Evolutionary conservation across 2,113 vertebrate species (phyloP).

Genomic region (Uria lomvia): DNA sequence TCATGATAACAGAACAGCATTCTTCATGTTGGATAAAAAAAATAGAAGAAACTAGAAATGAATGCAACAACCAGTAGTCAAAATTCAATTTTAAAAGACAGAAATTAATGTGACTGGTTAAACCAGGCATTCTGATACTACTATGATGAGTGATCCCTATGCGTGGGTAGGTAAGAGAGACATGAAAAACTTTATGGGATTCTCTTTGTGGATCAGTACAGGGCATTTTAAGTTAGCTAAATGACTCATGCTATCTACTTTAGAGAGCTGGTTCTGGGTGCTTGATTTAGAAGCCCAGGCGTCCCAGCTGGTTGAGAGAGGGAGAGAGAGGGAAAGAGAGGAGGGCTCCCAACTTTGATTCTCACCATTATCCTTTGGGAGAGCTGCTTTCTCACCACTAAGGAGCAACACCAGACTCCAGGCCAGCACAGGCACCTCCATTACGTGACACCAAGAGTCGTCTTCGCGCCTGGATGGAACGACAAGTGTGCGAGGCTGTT

Average conservation of each 20-base stretch:
- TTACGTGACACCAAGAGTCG: neutral
- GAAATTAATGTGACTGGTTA: neutral
- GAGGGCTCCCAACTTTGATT: neutral
- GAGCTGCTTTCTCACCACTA: neutral
- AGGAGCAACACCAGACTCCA: neutral
- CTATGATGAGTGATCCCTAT: neutral
- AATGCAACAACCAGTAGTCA: neutral
- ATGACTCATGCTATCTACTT: constrained; percentile 15
- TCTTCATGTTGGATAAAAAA: neutral
- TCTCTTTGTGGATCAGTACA: neutral
- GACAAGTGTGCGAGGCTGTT: neutral
- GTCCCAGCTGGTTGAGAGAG: neutral
- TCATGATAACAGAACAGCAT: neutral
- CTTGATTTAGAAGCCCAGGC: constrained; percentile 19
- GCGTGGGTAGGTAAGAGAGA: neutral
- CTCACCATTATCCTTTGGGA: neutral
- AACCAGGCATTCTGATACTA: neutral
- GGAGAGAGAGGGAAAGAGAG: neutral
- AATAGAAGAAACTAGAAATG: neutral
- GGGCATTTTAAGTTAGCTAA: constrained; percentile 17
- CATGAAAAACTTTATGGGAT: constrained; percentile 2
- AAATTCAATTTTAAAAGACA: neutral
- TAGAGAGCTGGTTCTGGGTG: neutral
- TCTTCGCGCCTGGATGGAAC: rapidly evolving
- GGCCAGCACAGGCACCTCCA: neutral